Conservation (phyloP, 2,888 invertebrate species). For the Papilio demoleus region DNA sequence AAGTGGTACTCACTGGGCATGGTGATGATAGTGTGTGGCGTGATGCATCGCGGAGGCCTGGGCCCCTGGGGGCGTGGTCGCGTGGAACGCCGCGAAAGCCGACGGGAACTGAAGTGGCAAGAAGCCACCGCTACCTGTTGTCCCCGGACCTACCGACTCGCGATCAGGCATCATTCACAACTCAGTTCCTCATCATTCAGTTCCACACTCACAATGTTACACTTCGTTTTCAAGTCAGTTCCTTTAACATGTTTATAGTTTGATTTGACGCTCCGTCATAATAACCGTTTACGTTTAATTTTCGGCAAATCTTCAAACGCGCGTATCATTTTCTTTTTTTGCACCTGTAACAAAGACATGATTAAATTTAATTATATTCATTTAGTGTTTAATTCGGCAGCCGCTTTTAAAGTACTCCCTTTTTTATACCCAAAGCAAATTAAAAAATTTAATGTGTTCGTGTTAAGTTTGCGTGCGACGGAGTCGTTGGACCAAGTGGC, state of each 20-base stretch:
- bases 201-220: conserved; percentile 46
- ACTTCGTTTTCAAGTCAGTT: conserved; percentile 68
- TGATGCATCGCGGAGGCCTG: conserved; percentile 83
- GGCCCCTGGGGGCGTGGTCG: conserved; percentile 84
- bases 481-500: conserved; percentile 62
- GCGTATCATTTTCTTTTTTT: conserved; percentile 56
- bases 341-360: conserved; percentile 71
- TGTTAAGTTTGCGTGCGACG: conserved; percentile 60
- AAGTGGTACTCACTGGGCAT: conserved; percentile 77
- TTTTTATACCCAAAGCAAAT: conserved; percentile 52
- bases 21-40: conserved; percentile 81
- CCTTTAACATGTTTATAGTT: conserved; percentile 66
- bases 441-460: conserved; percentile 56
- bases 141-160: conserved; percentile 82
- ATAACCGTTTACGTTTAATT: conserved; percentile 51
- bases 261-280: conserved; percentile 57
- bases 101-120: conserved; percentile 83
- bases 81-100: conserved; percentile 85
- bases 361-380: conserved; percentile 54
- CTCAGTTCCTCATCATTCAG: conserved; percentile 62
- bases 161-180: conserved; percentile 81
- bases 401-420: conserved; percentile 54
- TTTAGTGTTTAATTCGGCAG: conserved; percentile 56
- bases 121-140: conserved; percentile 82
- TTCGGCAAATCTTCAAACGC: conserved; percentile 40